Conservation (phyloP, 2,888 invertebrate species). For the Acleris sparsana region DNA sequence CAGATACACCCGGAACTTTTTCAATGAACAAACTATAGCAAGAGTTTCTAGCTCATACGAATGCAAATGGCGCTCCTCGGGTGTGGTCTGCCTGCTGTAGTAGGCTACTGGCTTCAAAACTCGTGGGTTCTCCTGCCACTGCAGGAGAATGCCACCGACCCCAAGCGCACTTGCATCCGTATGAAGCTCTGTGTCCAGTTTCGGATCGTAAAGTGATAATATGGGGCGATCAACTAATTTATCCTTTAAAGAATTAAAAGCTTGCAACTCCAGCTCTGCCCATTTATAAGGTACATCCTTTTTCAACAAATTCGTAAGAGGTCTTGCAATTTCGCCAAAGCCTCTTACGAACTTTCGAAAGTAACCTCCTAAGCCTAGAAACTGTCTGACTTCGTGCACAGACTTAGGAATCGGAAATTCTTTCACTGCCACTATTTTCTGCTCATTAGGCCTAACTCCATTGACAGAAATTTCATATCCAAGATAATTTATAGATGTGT, state of each 20-base stretch:
- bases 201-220: slow-evolving; percentile 43
- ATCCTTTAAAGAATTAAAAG: background rate
- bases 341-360: slow-evolving; percentile 40
- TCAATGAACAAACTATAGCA: slow-evolving; percentile 38
- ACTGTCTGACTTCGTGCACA: slow-evolving; percentile 45
- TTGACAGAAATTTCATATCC: slow-evolving; percentile 46
- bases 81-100: slow-evolving; percentile 40
- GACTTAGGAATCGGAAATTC: slow-evolving; percentile 46
- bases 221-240: slow-evolving; percentile 14
- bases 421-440: slow-evolving; percentile 45
- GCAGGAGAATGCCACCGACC: slow-evolving; percentile 39
- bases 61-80: slow-evolving; percentile 40
- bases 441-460: slow-evolving; percentile 45
- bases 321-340: slow-evolving; percentile 39
- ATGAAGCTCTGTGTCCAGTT: slow-evolving; percentile 42
- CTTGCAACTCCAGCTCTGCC: background rate
- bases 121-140: slow-evolving; percentile 11
- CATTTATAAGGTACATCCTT: slow-evolving; percentile 3
- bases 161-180: slow-evolving; percentile 41
- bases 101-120: slow-evolving; percentile 38
- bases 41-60: slow-evolving; percentile 42
- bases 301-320: slow-evolving; percentile 38
- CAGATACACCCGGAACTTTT: slow-evolving; percentile 39
- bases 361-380: slow-evolving; percentile 40
- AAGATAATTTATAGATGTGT: slow-evolving; percentile 44